Evolutionary conservation across 2,888 invertebrate species (phyloP), one percentile per base, ranked within the genome.

Genomic region (Amphipoea oculea): DNA sequence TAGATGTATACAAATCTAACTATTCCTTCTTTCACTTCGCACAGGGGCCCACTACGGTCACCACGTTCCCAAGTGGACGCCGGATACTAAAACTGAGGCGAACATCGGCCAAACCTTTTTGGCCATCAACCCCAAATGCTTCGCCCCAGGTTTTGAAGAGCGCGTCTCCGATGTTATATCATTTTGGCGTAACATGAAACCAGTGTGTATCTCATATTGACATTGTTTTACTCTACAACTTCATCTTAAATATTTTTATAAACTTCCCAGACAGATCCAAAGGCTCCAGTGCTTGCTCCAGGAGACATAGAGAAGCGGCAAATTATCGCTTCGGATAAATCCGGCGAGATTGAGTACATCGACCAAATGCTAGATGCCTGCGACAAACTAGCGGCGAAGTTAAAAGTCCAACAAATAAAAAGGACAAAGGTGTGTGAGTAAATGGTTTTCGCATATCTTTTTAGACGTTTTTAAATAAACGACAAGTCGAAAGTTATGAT

Each of bases 121-220:
- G 17, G 80, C 80, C 11, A n/a, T 81, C 42, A 3, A 81, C 68
- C 83, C 76, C 17, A 54, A 54, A 48, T 42, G 83, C 42, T 81
- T 81, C 76, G 83, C 80, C 17, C n/a, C 40, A 1, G 68, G 63
- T 48, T 81, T 81, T 57, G 77, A 81, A 76, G 40, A 42, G 0
- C 83, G 83, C 29, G 40, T 81, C 40, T 57, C 83, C 23, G 80
- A 81, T 1, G 6, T 17, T 65, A 81, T 81, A 48, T 0, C 9
- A 40, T n/a, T 65, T 76, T 81, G 80, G 80, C 77, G 83, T 36
- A 0, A 57, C 1, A 48, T 77, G 83, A n/a, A 40, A 83, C 80
- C 80, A 51, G 80, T 81, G 29, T 12, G 80, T 69, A 76, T 14
- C 48, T n/a, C 17, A 72, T 54, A 65, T 9, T 65, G 0, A 4